A percentile compares a stretch with the other conserved stretches of the same genome.
phyloP scores from a whole-genome alignment of 2,888 invertebrate genomes.

The Charanyca ferruginea region DNA sequence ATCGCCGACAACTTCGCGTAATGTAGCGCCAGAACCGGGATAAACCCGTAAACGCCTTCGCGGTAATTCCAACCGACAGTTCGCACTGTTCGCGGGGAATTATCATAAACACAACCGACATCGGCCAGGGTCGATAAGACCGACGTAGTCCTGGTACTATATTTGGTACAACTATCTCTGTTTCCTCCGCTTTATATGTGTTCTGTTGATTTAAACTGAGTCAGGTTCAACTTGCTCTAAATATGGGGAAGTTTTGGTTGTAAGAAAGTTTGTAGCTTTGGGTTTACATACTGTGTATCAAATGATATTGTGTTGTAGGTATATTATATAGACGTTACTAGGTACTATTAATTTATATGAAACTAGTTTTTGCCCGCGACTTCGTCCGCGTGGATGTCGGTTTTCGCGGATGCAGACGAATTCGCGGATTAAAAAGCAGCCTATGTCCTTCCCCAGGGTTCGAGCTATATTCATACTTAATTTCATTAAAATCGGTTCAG shows the following conservation, averaged over 20 bases:
- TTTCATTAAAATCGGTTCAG: too few relatives aligned
- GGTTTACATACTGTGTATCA: constrained; percentile 12
- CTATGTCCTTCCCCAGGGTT: too few relatives aligned
- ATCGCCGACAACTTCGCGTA: constrained; percentile 54
- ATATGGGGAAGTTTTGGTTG: constrained; percentile 29
- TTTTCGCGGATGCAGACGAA: too few relatives aligned
- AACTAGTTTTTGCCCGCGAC: too few relatives aligned
- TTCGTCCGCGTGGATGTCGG: too few relatives aligned
- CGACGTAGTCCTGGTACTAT: constrained; percentile 42
- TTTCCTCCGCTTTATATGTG: constrained; percentile 18
- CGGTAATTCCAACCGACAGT: constrained; percentile 73
- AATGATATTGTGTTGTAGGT: constrained; percentile 22
- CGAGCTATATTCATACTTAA: too few relatives aligned
- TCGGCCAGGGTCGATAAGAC: constrained; percentile 69
- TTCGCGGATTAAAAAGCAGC: too few relatives aligned
- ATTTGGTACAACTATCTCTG: constrained; percentile 39
- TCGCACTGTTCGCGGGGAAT: constrained; percentile 70
- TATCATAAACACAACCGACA: constrained; percentile 75
- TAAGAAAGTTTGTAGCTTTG: constrained; percentile 7
- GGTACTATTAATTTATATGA: too few relatives aligned
- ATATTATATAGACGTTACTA: not conserved
- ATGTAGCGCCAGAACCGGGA: constrained; percentile 65
- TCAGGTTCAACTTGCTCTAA: constrained; percentile 31
- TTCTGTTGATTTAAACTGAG: constrained; percentile 43
- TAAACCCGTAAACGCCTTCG: constrained; percentile 70